Percentiles rank a stretch among this genome's conserved stretches.
phyloP scores from a whole-genome alignment of 1,140 invertebrate species.

The Drosophila kohkoa region DNA sequence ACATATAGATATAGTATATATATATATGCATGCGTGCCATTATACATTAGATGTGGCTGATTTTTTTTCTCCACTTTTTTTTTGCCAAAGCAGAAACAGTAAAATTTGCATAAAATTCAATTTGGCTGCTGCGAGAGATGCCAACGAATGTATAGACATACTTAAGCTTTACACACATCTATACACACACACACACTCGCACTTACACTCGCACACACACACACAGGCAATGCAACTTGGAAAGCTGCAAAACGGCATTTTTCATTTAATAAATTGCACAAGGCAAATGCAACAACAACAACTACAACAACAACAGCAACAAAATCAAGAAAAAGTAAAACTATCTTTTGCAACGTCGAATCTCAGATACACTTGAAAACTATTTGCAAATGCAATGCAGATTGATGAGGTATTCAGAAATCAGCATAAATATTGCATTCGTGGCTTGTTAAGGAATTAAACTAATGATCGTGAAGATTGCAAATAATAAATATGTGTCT shows the following conservation, averaged over 20 bases:
- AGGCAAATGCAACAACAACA: conserved; percentile 67
- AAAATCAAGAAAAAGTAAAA: conserved; percentile 46
- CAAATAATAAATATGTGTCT: conserved; percentile 3
- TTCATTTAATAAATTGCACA: conserved; percentile 83
- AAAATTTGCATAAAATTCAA: conserved; percentile 83
- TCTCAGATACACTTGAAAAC: conserved; percentile 25
- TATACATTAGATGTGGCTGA: conserved; percentile 80
- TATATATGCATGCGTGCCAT: conserved; percentile 54
- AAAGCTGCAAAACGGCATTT: conserved; percentile 83
- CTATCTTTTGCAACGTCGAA: conserved; percentile 16
- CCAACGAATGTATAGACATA: conserved; percentile 49
- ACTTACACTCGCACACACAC: conserved; percentile 13
- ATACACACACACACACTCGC: conserved; percentile 16
- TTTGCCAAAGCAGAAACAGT: conserved; percentile 62
- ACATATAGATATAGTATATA: conserved; percentile 11
- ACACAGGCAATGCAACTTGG: conserved; percentile 71
- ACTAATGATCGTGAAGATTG: background rate
- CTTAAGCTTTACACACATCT: background rate
- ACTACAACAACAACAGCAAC: conserved; percentile 21
- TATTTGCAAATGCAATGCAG: background rate
- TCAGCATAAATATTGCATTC: background rate
- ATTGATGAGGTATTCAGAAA: background rate
- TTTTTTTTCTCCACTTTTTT: conserved; percentile 30
- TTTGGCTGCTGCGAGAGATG: conserved; percentile 71
- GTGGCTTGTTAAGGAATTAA: background rate